Evolutionary conservation across 2,888 invertebrate genomes (phyloP).

Genomic region (Drosophila merina): DNA sequence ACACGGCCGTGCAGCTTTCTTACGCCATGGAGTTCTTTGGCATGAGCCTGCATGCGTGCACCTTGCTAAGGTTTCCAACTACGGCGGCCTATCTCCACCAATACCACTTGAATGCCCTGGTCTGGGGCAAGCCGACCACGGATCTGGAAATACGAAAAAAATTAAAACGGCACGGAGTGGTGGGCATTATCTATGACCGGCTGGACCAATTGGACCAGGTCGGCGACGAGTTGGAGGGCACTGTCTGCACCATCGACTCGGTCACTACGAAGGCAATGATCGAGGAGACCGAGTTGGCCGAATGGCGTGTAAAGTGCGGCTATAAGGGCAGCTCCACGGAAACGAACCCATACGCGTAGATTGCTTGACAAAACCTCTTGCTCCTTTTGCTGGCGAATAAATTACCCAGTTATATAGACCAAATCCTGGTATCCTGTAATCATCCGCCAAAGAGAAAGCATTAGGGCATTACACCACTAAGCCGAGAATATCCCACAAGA

Average conservation of each 20-base stretch:
- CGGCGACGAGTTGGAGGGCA: conserved; percentile 39
- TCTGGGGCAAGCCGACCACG: conserved; percentile 44
- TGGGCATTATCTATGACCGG: conserved; percentile 58
- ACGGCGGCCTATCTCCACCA: conserved; percentile 26
- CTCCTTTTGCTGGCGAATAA: conserved; percentile 2
- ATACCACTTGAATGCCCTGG: conserved; percentile 24
- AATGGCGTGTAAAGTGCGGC: conserved; percentile 50
- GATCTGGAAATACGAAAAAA: conserved; percentile 1
- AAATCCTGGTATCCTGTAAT: conserved; percentile 45
- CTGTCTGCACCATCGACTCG: conserved; percentile 56
- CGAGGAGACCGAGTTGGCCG: conserved; percentile 21
- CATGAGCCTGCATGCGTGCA: conserved; percentile 94
- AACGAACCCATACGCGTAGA: neutral
- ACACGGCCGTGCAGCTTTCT: conserved; percentile 91
- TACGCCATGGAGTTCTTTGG: conserved; percentile 92
- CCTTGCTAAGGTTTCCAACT: conserved; percentile 89
- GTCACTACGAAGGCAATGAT: conserved; percentile 25
- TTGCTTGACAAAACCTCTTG: neutral
- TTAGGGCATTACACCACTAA: conserved; percentile 72
- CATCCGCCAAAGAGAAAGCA: conserved; percentile 50
- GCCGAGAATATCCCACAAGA: conserved; percentile 71
- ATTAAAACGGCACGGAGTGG: conserved; percentile 38
- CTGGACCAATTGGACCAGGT: conserved; percentile 56
- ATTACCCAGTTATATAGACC: conserved; percentile 20
- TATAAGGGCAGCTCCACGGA: conserved; percentile 3